Percentiles rank a stretch among this genome's conserved stretches.
These are phyloP conservation scores for Parazoanthus swiftii DNA, from an alignment of 92 coral and sea anemone genomes.

Conservation along the genomic window DNA sequence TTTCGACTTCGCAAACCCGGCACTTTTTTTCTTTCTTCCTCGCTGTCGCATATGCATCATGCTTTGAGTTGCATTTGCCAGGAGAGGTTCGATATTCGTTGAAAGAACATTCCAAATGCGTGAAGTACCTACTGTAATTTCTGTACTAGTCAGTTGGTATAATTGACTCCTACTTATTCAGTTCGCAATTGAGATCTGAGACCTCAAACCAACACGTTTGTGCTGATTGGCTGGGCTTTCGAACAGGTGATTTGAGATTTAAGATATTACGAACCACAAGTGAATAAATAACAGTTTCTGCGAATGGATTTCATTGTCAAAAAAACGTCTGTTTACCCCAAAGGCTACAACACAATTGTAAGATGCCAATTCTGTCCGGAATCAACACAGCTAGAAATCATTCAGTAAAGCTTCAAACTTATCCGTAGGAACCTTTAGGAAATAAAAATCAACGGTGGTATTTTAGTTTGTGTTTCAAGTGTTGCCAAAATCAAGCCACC, in stretches of 20 bases:
- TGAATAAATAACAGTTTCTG: constrained; percentile 31
- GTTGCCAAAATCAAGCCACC: neutral
- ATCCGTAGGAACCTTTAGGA: neutral
- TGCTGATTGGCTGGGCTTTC: constrained; percentile 11
- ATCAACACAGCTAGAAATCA: neutral
- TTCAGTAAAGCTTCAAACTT: neutral
- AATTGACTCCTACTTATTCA: constrained; percentile 20
- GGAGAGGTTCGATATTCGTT: neutral
- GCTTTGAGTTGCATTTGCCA: constrained; percentile 3
- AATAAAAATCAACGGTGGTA: neutral
- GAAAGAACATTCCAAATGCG: neutral
- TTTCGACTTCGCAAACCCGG: constrained; percentile 59
- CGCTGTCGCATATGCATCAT: constrained; percentile 29
- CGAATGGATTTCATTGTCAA: neutral
- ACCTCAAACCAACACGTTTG: constrained; percentile 8
- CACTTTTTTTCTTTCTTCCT: constrained; percentile 16
- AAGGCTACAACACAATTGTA: constrained; percentile 1
- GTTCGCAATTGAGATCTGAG: constrained; percentile 16
- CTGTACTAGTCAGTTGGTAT: constrained; percentile 14
- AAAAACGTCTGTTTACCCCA: constrained; percentile 1
- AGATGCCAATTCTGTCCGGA: neutral
- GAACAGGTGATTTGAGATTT: constrained; percentile 39
- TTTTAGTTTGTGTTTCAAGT: neutral
- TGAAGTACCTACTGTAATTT: neutral
- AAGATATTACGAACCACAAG: constrained; percentile 30